These are phyloP conservation scores for Cossypha heuglini DNA, from an alignment of 2,797 vertebrate genomes.

Conservation along the genomic window DNA sequence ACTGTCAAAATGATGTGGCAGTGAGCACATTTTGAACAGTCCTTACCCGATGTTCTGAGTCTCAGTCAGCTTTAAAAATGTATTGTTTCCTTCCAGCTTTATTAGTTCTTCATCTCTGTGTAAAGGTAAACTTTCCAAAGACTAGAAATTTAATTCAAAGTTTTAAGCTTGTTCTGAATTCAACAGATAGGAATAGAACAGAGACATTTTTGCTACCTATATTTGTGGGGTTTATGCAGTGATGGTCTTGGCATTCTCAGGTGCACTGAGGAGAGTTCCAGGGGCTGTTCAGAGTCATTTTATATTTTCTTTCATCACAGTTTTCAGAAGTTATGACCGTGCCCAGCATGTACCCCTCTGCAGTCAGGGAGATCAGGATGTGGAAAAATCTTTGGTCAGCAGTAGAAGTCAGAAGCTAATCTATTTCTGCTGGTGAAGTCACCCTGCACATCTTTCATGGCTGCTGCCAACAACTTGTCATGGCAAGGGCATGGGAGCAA, in stretches of 20 bases:
- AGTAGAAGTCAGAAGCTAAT: neutral
- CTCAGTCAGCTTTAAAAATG: conserved; percentile 66
- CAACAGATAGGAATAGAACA: neutral
- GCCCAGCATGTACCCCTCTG: neutral
- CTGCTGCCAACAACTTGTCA: fast-evolving
- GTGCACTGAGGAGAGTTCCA: neutral
- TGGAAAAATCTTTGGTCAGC: neutral
- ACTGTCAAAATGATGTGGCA: conserved; percentile 67
- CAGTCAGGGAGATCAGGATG: neutral
- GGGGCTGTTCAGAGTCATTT: neutral
- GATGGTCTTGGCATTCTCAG: neutral
- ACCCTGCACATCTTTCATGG: neutral
- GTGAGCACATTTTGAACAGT: neutral
- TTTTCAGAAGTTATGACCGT: neutral
- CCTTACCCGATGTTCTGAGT: conserved; percentile 43
- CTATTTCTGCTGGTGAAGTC: neutral
- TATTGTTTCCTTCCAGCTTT: conserved; percentile 55
- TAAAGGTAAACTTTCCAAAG: conserved; percentile 28
- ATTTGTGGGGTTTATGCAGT: neutral
- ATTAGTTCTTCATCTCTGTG: conserved; percentile 35
- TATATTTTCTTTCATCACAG: neutral
- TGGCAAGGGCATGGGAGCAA: fast-evolving
- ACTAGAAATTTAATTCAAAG: neutral
- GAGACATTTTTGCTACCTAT: neutral
- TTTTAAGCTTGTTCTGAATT: conserved; percentile 4